Evolutionary conservation across 1,140 invertebrate genomes (phyloP).

Genomic region (Acyrthosiphon pisum): DNA sequence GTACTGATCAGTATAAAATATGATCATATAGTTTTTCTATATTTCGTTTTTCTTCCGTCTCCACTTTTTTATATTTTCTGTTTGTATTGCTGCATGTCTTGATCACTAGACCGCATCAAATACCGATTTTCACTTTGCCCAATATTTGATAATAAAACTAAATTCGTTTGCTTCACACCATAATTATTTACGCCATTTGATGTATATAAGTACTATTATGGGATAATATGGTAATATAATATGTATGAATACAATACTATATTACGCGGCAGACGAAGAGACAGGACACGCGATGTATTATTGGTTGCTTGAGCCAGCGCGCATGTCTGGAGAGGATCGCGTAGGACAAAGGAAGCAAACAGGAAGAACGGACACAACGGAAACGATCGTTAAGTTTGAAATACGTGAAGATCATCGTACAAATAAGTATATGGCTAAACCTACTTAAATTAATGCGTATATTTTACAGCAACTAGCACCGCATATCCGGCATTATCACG

Average conservation of each 20-base stretch:
- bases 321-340: neutral
- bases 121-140: conserved; percentile 54
- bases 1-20: neutral
- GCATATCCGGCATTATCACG: neutral
- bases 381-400: conserved; percentile 3
- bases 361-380: neutral
- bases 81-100: conserved; percentile 20
- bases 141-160: conserved; percentile 46
- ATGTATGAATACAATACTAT: neutral
- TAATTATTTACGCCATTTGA: conserved; percentile 52
- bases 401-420: neutral
- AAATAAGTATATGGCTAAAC: neutral
- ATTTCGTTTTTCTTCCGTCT: neutral
- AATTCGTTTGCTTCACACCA: conserved; percentile 30
- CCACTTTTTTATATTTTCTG: neutral
- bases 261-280: neutral
- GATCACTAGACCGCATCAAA: conserved; percentile 53
- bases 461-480: neutral
- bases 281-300: neutral
- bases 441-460: neutral
- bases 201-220: neutral
- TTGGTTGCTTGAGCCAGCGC: neutral
- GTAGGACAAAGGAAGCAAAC: neutral
- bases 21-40: conserved; percentile 2
- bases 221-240: neutral